phyloP scores from a whole-genome alignment of 2,113 vertebrate genomes.

The Cyprinodon tularosa region DNA sequence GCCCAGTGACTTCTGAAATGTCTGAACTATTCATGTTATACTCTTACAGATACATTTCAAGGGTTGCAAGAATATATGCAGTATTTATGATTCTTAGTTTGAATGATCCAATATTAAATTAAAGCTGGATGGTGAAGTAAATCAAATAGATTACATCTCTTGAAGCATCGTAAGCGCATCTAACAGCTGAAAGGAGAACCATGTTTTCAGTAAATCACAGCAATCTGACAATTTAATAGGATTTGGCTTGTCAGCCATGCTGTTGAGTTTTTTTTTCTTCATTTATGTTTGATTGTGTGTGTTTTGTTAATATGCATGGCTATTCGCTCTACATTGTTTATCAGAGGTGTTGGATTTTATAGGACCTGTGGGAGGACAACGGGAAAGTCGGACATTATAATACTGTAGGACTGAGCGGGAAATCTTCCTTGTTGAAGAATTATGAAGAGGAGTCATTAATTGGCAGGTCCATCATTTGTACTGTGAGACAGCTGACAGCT shows the following conservation, averaged over 20 bases:
- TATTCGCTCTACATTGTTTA: not conserved
- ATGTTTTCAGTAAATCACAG: not conserved
- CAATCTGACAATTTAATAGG: not conserved
- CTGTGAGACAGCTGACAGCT: not conserved
- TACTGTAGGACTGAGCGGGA: not conserved
- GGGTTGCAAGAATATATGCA: too few species aligned
- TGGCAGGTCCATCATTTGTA: not conserved
- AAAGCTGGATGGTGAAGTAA: not conserved
- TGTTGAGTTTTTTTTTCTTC: too few species aligned
- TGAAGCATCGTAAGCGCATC: not conserved
- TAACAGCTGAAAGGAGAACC: not conserved
- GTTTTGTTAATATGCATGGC: not conserved
- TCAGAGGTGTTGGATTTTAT: not conserved
- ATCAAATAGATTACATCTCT: not conserved
- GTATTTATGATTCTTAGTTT: not conserved
- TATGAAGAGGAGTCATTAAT: not conserved
- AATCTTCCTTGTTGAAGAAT: constrained; percentile 6
- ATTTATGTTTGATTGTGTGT: not conserved
- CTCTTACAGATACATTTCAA: not conserved
- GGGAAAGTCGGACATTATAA: constrained; percentile 18
- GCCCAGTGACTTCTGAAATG: not conserved
- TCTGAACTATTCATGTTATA: too few species aligned
- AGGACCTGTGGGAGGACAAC: too few species aligned
- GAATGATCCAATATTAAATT: not conserved
- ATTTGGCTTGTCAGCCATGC: not conserved